These are phyloP conservation scores for Parascotia fuliginaria DNA, from an alignment of 2,888 invertebrate genomes.

Conservation along the genomic window DNA sequence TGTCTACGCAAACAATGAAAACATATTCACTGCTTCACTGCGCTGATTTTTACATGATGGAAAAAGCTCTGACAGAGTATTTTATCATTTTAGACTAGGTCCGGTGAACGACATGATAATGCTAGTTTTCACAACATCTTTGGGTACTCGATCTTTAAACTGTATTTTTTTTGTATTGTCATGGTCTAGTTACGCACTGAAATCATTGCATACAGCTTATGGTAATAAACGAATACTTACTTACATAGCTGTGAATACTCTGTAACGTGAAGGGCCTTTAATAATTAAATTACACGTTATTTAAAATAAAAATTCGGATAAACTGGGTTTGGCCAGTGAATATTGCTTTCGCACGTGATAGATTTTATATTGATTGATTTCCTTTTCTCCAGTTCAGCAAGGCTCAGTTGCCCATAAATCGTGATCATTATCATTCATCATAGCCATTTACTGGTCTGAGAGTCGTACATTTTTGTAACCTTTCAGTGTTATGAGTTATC, in stretches of 20 bases:
- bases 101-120: too few species aligned
- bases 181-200: too few species aligned
- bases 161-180: too few species aligned
- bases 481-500: conserved; percentile 32
- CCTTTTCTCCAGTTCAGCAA: conserved; percentile 13
- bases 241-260: too few species aligned
- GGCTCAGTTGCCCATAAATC: conserved; percentile 32
- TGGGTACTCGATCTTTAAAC: too few species aligned
- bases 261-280: too few species aligned
- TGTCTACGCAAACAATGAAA: conserved; percentile 12
- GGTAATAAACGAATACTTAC: too few species aligned
- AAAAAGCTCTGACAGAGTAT: background rate
- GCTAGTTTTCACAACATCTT: too few species aligned
- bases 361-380: conserved; percentile 22
- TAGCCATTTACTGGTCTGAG: conserved; percentile 41
- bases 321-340: background rate
- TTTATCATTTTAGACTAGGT: too few species aligned
- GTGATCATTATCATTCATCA: conserved; percentile 45
- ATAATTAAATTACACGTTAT: too few species aligned
- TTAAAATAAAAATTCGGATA: background rate
- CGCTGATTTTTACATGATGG: conserved; percentile 5
- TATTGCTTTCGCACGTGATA: background rate
- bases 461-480: conserved; percentile 33
- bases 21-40: conserved; percentile 15
- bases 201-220: too few species aligned